Conservation (phyloP, 2,113 vertebrate genomes). For the Eublepharis macularius region DNA sequence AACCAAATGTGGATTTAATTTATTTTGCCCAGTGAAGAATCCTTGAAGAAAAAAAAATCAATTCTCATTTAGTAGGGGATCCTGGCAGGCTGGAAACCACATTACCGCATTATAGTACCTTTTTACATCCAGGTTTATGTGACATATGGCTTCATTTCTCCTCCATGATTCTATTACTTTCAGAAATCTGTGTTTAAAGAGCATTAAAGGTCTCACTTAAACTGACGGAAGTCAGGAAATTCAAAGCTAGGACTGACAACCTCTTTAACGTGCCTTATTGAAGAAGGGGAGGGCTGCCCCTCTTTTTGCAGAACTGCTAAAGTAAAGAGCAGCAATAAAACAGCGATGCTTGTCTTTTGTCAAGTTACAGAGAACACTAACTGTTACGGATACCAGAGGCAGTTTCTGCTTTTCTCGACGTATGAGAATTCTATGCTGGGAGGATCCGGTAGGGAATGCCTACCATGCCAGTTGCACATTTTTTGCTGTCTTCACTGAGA, state of each 20-base stretch:
- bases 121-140: slow-evolving; percentile 42
- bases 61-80: slow-evolving; percentile 69
- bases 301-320: neutral
- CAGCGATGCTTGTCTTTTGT: slow-evolving; percentile 4
- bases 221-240: slow-evolving; percentile 24
- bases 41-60: slow-evolving; percentile 63
- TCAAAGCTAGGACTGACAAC: neutral
- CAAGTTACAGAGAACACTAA: slow-evolving; percentile 15
- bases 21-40: slow-evolving; percentile 61
- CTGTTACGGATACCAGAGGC: neutral
- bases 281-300: neutral
- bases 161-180: slow-evolving; percentile 53
- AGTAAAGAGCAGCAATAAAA: neutral
- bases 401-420: neutral
- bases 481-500: neutral
- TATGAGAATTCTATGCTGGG: neutral
- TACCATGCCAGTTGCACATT: neutral
- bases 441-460: neutral
- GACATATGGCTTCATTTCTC: slow-evolving; percentile 61
- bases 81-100: slow-evolving; percentile 39
- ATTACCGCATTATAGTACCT: slow-evolving; percentile 27
- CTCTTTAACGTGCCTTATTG: neutral
- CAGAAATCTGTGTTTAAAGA: slow-evolving; percentile 46
- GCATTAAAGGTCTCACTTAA: slow-evolving; percentile 37
- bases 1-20: slow-evolving; percentile 73